phyloP scores from a whole-genome alignment of 2,888 invertebrate genomes.

The Meghimatium bilineatum region DNA sequence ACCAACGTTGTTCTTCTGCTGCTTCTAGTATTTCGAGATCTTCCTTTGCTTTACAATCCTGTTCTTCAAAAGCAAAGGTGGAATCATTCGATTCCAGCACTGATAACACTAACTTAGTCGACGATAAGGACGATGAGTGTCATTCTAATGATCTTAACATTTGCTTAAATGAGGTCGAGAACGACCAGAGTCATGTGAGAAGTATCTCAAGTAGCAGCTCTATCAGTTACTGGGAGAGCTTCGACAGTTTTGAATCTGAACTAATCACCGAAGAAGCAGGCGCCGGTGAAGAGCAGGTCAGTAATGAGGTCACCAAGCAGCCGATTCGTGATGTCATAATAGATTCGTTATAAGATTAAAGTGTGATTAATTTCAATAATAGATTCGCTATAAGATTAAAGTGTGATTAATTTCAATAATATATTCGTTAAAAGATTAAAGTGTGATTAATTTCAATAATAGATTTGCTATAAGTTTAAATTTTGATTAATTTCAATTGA shows the following conservation, averaged over 20 bases:
- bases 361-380: too few species aligned
- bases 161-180: conserved; percentile 19
- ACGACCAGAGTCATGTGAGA: background rate
- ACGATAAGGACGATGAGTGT: background rate
- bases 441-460: too few species aligned
- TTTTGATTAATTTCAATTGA: too few species aligned
- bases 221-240: conserved; percentile 29
- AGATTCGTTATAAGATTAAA: background rate
- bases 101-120: background rate
- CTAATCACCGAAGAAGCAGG: background rate
- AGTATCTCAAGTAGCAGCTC: background rate
- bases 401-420: too few species aligned
- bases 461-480: background rate
- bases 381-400: background rate
- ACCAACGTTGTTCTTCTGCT: background rate
- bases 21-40: background rate
- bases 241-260: conserved; percentile 9
- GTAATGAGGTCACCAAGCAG: too few species aligned
- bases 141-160: conserved; percentile 30
- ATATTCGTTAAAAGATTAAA: background rate
- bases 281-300: background rate
- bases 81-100: conserved; percentile 9
- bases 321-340: background rate
- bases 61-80: background rate
- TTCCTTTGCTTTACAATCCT: background rate